Percentiles rank a stretch among this genome's conserved stretches.
Evolutionary conservation across 1,140 invertebrate genomes (phyloP).

Genomic region (Saxidomus purpurata): DNA sequence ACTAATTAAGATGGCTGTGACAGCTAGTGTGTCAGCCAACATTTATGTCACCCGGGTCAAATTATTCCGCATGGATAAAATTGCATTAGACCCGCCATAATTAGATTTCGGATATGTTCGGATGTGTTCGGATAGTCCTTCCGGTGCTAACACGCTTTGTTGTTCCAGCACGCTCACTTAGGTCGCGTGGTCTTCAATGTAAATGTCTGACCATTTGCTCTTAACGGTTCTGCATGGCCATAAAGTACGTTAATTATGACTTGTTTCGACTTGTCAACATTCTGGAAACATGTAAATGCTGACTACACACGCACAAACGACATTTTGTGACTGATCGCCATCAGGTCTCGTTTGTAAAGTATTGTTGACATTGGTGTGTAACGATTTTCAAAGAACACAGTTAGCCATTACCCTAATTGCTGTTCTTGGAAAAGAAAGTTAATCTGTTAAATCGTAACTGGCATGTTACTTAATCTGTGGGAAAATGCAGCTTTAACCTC

Average conservation of each 20-base stretch:
- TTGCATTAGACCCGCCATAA: slow-evolving; percentile 8
- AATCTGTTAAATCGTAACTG: no score
- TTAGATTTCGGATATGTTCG: slow-evolving; percentile 43
- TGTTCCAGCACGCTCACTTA: background rate
- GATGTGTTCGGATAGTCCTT: background rate
- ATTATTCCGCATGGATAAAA: background rate
- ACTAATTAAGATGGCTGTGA: background rate
- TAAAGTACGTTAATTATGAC: slow-evolving; percentile 19
- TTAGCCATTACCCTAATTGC: no score
- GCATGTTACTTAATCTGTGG: no score
- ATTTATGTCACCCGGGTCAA: slow-evolving; percentile 1
- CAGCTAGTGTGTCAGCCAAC: background rate
- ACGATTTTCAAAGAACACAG: no score
- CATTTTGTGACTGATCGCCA: background rate
- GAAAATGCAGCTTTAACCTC: no score
- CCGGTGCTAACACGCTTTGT: no score
- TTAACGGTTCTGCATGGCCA: background rate
- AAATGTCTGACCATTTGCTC: slow-evolving; percentile 31
- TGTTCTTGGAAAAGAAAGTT: no score
- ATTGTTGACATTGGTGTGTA: background rate
- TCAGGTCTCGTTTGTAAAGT: background rate
- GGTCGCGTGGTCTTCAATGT: background rate
- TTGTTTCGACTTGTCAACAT: slow-evolving; percentile 11
- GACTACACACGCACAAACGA: background rate
- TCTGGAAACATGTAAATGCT: background rate